phyloP scores from a whole-genome alignment of 1,140 invertebrate genomes.

The Lamellibrachia luymesi region DNA sequence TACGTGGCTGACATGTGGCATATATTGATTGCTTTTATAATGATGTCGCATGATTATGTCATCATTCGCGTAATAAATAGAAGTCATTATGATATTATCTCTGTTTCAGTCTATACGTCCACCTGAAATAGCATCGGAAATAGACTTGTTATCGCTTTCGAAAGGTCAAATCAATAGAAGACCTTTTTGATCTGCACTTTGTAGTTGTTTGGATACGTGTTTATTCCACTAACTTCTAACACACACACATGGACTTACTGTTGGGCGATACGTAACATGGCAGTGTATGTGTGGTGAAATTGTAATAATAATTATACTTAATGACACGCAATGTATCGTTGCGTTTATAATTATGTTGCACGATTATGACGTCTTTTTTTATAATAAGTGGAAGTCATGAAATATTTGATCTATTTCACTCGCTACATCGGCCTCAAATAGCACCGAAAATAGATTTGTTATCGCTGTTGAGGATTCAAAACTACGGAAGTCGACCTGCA shows the following conservation, averaged over 20 bases:
- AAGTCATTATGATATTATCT: neutral
- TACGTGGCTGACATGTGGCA: neutral
- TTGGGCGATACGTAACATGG: neutral
- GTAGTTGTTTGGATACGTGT: too few species aligned
- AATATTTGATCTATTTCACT: neutral
- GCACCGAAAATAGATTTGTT: neutral
- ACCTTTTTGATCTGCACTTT: too few species aligned
- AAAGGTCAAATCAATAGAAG: too few species aligned
- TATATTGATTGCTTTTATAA: neutral
- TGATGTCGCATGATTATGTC: neutral
- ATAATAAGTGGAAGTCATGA: neutral
- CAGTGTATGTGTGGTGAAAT: neutral
- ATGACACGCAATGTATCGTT: neutral
- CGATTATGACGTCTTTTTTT: neutral
- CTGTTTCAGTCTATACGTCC: neutral
- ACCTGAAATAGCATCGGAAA: neutral
- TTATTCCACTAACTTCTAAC: too few species aligned
- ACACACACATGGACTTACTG: too few species aligned
- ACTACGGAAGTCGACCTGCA: too few species aligned
- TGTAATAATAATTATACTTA: neutral
- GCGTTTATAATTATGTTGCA: neutral
- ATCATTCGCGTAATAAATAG: neutral
- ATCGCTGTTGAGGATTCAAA: too few species aligned
- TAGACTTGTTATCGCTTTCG: neutral
- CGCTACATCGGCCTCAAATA: neutral